Evolutionary conservation across 1,140 invertebrate genomes (phyloP).

Genomic region (Triops cancriformis): DNA sequence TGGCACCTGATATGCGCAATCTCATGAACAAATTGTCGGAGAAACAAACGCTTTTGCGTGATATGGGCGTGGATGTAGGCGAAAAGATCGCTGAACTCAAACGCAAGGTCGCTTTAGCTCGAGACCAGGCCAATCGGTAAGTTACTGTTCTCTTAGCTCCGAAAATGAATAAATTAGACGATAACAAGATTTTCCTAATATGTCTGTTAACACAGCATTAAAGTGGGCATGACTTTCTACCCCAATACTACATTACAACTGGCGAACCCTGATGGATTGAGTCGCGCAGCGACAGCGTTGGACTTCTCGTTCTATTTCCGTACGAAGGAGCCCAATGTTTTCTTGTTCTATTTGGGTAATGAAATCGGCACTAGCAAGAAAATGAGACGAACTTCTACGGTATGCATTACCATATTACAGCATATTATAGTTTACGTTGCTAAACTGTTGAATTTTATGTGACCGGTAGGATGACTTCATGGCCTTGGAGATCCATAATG

Average conservation of each 20-base stretch:
- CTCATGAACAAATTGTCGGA: slow-evolving; percentile 50
- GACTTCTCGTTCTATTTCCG: slow-evolving; percentile 77
- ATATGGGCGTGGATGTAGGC: slow-evolving; percentile 50
- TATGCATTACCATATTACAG: slow-evolving; percentile 35
- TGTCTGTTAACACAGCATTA: slow-evolving; percentile 32
- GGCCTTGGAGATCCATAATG: slow-evolving; percentile 79
- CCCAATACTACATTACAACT: slow-evolving; percentile 73
- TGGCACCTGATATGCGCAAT: slow-evolving; percentile 52
- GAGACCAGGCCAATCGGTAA: slow-evolving; percentile 56
- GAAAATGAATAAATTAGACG: slow-evolving; percentile 23
- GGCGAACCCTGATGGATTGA: slow-evolving; percentile 70
- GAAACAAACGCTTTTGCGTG: slow-evolving; percentile 42
- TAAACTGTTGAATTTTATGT: slow-evolving; percentile 21
- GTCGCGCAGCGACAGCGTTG: slow-evolving; percentile 71
- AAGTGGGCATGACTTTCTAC: slow-evolving; percentile 76
- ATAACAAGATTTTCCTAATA: slow-evolving; percentile 38
- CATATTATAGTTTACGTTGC: not conserved
- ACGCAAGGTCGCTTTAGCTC: slow-evolving; percentile 64
- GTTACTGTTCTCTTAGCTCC: slow-evolving; percentile 18
- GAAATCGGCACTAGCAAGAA: slow-evolving; percentile 55
- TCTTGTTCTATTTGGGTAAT: slow-evolving; percentile 84
- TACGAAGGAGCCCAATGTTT: slow-evolving; percentile 67
- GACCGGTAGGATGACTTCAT: slow-evolving; percentile 75
- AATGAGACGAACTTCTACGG: slow-evolving; percentile 52
- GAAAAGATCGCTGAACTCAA: slow-evolving; percentile 62